These are phyloP conservation scores for Drymonia ruficornis DNA, from an alignment of 2,888 invertebrate species.

Conservation along the genomic window DNA sequence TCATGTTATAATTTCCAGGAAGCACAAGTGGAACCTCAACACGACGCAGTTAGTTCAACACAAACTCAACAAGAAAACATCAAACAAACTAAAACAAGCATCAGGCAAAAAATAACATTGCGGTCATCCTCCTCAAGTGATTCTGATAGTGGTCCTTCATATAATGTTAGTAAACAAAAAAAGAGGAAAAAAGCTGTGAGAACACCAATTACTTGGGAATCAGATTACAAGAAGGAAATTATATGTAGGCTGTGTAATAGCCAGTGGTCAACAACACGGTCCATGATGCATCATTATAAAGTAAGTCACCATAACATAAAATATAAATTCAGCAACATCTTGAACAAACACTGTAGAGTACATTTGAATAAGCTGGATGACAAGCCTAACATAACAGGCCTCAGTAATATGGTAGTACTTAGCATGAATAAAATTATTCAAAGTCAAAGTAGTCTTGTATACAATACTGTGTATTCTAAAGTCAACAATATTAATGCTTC, in stretches of 20 bases:
- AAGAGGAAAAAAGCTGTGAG: constrained; percentile 8
- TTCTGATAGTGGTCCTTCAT: constrained; percentile 18
- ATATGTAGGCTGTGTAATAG: constrained; percentile 52
- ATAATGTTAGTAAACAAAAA: constrained; percentile 1
- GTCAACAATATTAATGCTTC: constrained; percentile 10
- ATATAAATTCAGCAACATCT: constrained; percentile 39
- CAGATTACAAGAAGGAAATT: constrained; percentile 43
- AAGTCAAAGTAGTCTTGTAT: constrained; percentile 38
- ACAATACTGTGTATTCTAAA: constrained; percentile 53
- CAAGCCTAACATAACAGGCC: constrained; percentile 58
- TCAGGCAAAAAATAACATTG: constrained; percentile 11
- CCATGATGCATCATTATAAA: constrained; percentile 24
- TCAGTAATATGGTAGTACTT: constrained; percentile 50
- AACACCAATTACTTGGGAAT: constrained; percentile 35
- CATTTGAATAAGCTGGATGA: constrained; percentile 54
- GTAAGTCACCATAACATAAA: constrained; percentile 36
- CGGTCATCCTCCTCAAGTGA: constrained; percentile 20
- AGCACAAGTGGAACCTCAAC: constrained; percentile 25
- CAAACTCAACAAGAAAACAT: constrained; percentile 22
- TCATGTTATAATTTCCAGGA: not conserved
- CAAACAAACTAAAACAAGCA: constrained; percentile 11
- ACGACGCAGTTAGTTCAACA: constrained; percentile 45
- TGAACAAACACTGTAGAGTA: constrained; percentile 52
- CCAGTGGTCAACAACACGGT: constrained; percentile 15
- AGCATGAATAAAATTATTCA: constrained; percentile 51